Evolutionary conservation across 2,113 vertebrate genomes (phyloP).

Genomic region (Hylia prasina): DNA sequence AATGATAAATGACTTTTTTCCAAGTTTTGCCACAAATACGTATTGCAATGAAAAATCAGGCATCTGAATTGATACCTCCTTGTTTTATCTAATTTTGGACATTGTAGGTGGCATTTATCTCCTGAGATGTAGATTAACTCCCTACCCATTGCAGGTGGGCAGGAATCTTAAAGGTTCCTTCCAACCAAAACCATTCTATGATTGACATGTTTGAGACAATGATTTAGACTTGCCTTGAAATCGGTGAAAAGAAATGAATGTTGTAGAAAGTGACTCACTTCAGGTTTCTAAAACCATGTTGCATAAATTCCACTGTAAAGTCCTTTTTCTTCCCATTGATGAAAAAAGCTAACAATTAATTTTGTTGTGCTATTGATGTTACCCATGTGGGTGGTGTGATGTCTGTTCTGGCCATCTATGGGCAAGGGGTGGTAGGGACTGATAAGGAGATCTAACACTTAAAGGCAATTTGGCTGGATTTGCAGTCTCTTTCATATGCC

Average conservation of each 20-base stretch:
- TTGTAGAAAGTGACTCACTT: background rate
- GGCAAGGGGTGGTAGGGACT: background rate
- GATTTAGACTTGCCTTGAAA: background rate
- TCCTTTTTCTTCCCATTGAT: background rate
- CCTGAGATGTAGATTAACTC: background rate
- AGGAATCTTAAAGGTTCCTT: background rate
- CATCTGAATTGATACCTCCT: background rate
- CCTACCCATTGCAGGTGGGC: background rate
- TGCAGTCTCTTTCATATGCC: background rate
- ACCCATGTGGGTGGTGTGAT: accelerated
- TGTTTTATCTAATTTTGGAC: background rate
- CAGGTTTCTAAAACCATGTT: background rate
- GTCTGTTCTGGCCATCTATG: background rate
- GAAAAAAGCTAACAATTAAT: background rate
- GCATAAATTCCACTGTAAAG: background rate
- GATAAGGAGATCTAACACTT: background rate
- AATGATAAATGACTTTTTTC: background rate
- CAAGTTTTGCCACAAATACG: background rate
- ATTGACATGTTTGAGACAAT: background rate
- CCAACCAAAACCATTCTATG: background rate
- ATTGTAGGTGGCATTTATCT: background rate
- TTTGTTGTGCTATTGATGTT: background rate
- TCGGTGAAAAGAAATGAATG: background rate
- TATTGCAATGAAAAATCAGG: background rate
- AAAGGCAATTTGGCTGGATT: background rate